A percentile compares a stretch with the other conserved stretches of the same genome.
These are phyloP conservation scores for Aproaerema taeniolella DNA, from an alignment of 2,888 invertebrate species.

Conservation along the genomic window DNA sequence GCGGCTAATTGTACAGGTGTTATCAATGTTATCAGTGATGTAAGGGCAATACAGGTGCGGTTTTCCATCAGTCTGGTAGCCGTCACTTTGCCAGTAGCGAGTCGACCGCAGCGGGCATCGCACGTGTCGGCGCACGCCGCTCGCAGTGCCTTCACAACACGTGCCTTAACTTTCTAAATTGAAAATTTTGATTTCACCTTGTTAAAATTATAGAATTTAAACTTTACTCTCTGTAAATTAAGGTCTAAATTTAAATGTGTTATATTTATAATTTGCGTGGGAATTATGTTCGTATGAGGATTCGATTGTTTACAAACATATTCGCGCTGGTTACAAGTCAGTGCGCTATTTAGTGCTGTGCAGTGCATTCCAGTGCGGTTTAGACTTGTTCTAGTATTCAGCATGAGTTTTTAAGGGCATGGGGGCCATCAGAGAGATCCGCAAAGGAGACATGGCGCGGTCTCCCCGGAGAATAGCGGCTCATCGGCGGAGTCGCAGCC, in stretches of 20 bases:
- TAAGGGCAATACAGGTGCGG: constrained; percentile 30
- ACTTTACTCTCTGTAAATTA: too few species aligned
- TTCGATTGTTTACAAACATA: constrained; percentile 28
- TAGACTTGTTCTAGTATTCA: constrained; percentile 27
- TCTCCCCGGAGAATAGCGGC: constrained; percentile 59
- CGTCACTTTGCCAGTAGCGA: constrained; percentile 2
- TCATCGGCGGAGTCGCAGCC: constrained; percentile 53
- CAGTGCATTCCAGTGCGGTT: too few species aligned
- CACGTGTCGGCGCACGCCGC: constrained; percentile 29
- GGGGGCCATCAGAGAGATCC: constrained; percentile 12
- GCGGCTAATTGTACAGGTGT: constrained; percentile 15
- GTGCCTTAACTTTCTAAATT: constrained; percentile 50
- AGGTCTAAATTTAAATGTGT: background rate
- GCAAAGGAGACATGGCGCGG: constrained; percentile 48
- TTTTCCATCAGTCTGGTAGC: constrained; percentile 17
- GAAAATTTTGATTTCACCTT: too few species aligned
- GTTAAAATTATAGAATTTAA: too few species aligned
- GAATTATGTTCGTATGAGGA: too few species aligned
- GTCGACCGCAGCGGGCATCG: constrained; percentile 15
- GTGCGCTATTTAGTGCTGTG: constrained; percentile 12
- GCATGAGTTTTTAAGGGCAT: too few species aligned
- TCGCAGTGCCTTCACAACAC: constrained; percentile 51
- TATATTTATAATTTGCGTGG: background rate
- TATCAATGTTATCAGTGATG: constrained; percentile 44
- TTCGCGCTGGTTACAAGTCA: constrained; percentile 4